phyloP scores from a whole-genome alignment of 2,113 vertebrate genomes.

The Conger conger region DNA sequence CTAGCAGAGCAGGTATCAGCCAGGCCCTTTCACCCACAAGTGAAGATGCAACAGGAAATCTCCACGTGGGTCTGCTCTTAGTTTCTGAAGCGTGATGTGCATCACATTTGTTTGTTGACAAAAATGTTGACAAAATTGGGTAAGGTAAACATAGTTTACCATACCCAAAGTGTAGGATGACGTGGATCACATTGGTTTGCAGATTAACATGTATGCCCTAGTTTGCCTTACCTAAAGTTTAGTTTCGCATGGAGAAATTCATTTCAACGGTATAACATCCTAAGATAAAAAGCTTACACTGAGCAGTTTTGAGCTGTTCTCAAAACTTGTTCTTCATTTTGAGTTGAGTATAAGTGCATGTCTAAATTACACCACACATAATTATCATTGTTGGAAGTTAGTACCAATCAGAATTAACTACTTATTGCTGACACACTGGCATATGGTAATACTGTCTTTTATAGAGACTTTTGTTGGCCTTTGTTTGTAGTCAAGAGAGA shows the following conservation, averaged over 20 bases:
- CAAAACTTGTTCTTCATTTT: neutral
- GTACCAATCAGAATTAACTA: neutral
- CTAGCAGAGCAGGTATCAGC: constrained; percentile 33
- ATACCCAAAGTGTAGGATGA: neutral
- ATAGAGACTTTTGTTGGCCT: neutral
- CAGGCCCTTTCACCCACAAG: neutral
- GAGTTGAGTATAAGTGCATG: neutral
- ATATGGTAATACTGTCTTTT: neutral
- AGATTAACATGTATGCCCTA: neutral
- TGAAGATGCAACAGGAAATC: neutral
- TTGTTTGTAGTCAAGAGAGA: neutral
- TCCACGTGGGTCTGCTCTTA: neutral
- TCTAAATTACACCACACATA: neutral
- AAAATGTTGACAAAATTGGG: too few species aligned
- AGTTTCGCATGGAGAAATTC: too few species aligned
- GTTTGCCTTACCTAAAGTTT: neutral
- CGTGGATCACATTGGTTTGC: neutral
- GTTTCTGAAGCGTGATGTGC: neutral
- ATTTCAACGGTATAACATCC: neutral
- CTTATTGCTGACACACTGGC: neutral
- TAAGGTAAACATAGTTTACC: too few species aligned
- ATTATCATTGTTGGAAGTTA: neutral
- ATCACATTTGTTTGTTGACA: neutral
- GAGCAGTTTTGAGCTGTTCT: neutral
- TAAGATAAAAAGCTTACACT: neutral